Base-by-base conservation (phyloP, 2,797 vertebrate species). In the Siniperca scherzeri region DNA sequence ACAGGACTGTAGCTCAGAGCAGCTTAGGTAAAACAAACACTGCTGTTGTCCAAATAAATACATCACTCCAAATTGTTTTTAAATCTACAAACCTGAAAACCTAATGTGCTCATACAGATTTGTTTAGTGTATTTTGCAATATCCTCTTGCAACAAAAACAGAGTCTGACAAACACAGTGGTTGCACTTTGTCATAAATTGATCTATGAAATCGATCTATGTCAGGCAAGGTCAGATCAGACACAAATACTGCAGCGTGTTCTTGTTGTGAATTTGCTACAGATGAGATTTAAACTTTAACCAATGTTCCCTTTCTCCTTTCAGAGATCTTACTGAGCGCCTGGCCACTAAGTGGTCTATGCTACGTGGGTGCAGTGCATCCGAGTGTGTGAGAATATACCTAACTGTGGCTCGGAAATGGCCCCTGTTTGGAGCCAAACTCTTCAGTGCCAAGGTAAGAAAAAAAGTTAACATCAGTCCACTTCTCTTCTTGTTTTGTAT, bases 341-440 rank as follows among this genome's bases (percentile, higher is more conserved):
- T 99, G 91, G 94, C 96, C 0, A 91, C 93, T 1, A 99, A 98
- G 90, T 99, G 98, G 98, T 95, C 96, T 44, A 92, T 96, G 69
- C 93, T 99, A 72, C 97, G 95, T 73, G 97, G 98, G 25, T 97
- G 98, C 90, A 97, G 96, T 78, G 92, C 94, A 36, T 86, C 96
- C 0, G 98, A 99, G 93, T 99, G 98, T 50, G 87, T 98, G 92
- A 96, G 98, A 69, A 99, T 98, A 90, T 99, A 97, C 89, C 93
- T 99, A 83, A 98, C 98, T 0, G 98, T 99, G 78, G 97, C 97
- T 36, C 96, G 98, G 71, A 98, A 99, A 84, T 99, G 98, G 98
- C 96, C 97, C 30, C 93, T 99, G 81, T 99, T 98, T 87, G 98
- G 98, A 86, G 97, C 97, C 91, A 99, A 97, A 90, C 96, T 99